phyloP scores from a whole-genome alignment of 2,113 vertebrate species.

The Meriones unguiculatus region DNA sequence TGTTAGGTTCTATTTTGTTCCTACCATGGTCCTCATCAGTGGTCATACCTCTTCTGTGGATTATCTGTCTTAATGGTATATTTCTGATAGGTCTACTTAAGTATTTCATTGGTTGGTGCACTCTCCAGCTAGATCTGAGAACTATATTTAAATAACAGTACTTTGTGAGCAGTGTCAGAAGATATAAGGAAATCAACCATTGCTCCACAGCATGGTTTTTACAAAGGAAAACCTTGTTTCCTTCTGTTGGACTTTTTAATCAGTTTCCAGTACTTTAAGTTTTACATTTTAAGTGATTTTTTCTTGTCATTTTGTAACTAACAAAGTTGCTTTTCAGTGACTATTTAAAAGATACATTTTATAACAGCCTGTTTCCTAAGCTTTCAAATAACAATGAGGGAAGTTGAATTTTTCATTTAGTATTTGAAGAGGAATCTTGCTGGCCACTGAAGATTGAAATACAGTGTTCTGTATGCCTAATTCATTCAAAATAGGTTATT shows the following conservation, averaged over 20 bases:
- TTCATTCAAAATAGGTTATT: background rate
- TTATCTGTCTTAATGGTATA: conserved; percentile 40
- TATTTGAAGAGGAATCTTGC: background rate
- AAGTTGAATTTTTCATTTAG: conserved; percentile 26
- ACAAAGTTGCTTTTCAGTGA: background rate
- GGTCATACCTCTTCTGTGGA: conserved; percentile 56
- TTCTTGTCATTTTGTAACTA: background rate
- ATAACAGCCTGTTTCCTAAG: background rate
- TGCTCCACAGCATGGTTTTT: conserved; percentile 65
- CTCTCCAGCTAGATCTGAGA: background rate
- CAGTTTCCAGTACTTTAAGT: background rate
- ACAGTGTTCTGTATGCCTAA: background rate
- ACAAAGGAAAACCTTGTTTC: conserved; percentile 42
- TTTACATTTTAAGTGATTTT: conserved; percentile 31
- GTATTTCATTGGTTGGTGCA: background rate
- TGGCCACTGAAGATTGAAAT: background rate
- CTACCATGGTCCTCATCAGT: background rate
- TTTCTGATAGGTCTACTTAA: conserved; percentile 10
- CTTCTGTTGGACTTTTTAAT: conserved; percentile 24
- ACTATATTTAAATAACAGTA: conserved; percentile 38
- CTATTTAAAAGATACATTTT: background rate
- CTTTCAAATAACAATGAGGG: background rate
- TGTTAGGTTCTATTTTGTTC: background rate
- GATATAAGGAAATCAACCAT: conserved; percentile 77
- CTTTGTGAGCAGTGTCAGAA: conserved; percentile 61